These are phyloP conservation scores for Gambusia yucatana DNA, from an alignment of 2,797 vertebrate species.

Conservation along the genomic window DNA sequence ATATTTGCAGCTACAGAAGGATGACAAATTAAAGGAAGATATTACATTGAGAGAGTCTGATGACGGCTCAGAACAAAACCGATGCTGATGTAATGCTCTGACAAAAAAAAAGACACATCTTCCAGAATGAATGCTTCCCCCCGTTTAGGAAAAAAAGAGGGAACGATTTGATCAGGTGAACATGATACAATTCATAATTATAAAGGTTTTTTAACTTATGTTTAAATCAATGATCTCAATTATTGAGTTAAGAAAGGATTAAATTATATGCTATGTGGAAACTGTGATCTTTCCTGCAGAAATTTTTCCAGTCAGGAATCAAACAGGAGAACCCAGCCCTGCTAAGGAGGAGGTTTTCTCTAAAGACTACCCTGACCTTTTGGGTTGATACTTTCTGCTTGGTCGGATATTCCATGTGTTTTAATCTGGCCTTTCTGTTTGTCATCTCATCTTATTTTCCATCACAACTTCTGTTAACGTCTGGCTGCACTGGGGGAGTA, in stretches of 20 bases:
- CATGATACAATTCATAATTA: not conserved
- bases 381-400: not conserved
- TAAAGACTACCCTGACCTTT: not conserved
- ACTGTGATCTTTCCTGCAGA: not conserved
- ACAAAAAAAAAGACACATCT: not conserved
- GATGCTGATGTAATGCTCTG: not conserved
- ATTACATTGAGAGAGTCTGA: not conserved
- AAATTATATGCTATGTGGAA: not conserved
- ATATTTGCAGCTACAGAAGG: conserved; percentile 18
- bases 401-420: not conserved
- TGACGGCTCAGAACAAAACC: too few relatives aligned
- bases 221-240: not conserved
- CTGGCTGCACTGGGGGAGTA: not conserved
- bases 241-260: not conserved
- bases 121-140: not conserved
- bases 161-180: not conserved
- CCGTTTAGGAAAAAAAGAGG: not conserved
- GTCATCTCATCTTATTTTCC: not conserved
- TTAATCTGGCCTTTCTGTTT: not conserved
- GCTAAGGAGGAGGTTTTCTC: not conserved
- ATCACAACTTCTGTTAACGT: not conserved
- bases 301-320: not conserved
- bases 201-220: not conserved
- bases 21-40: not conserved
- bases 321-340: not conserved